phyloP scores from a whole-genome alignment of 2,888 invertebrate species.

The Tetranychus truncatus region DNA sequence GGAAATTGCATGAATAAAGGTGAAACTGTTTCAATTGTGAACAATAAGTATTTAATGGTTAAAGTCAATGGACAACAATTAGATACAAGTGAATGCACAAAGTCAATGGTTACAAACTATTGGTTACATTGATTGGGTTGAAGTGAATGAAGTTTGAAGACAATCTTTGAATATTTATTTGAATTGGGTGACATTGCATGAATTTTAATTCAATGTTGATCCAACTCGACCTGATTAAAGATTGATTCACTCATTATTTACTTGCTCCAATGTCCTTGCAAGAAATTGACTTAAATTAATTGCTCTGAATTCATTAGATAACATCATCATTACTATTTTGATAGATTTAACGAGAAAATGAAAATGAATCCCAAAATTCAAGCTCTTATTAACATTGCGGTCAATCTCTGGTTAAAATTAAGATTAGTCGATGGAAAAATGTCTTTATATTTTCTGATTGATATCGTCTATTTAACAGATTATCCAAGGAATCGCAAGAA shows the following conservation, averaged over 20 bases:
- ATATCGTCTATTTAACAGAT: background rate
- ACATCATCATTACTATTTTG: background rate
- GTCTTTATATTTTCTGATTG: background rate
- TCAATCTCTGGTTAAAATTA: background rate
- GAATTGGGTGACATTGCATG: background rate
- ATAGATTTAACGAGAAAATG: background rate
- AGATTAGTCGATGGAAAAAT: background rate
- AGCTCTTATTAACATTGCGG: background rate
- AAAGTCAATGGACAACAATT: too few species aligned
- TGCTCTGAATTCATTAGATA: background rate
- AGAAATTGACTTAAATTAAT: background rate
- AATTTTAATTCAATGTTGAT: background rate
- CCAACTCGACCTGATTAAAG: background rate
- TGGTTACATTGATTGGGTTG: background rate
- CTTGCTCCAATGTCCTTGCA: background rate
- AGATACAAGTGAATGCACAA: too few species aligned
- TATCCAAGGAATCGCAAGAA: background rate
- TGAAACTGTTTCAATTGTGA: background rate
- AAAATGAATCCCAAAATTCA: background rate
- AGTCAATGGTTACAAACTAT: background rate
- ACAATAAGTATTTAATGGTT: background rate
- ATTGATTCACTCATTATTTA: background rate
- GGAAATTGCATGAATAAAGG: background rate
- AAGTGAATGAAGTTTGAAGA: background rate
- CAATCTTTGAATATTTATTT: background rate